phyloP scores from a whole-genome alignment of 2,113 vertebrate species.

The Taurulus bubalis region DNA sequence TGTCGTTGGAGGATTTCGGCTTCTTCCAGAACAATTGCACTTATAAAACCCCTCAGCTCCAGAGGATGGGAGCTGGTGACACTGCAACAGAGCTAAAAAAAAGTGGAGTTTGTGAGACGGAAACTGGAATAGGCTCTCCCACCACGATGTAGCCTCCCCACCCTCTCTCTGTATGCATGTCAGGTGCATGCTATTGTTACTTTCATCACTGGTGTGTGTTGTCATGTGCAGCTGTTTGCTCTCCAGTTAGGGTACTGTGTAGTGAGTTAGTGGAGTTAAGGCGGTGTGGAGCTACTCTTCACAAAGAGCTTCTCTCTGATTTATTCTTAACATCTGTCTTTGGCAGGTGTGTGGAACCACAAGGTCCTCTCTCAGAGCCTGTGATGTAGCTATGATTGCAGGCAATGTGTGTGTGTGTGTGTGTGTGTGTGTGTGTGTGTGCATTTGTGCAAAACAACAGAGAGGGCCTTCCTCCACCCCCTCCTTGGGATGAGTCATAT shows the following conservation, averaged over 20 bases:
- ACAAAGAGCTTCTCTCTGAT: constrained; percentile 74
- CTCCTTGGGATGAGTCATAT: constrained; percentile 75
- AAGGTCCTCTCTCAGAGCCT: constrained; percentile 73
- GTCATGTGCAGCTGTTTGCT: constrained; percentile 84
- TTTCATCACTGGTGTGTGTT: constrained; percentile 76
- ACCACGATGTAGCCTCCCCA: constrained; percentile 9
- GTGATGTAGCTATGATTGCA: constrained; percentile 75
- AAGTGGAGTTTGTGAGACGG: constrained; percentile 54
- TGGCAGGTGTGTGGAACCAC: constrained; percentile 83
- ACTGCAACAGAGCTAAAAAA: constrained; percentile 35
- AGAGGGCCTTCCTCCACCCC: constrained; percentile 57
- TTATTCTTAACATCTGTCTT: constrained; percentile 85
- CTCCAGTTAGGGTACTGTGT: constrained; percentile 67
- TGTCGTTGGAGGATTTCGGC: constrained; percentile 71
- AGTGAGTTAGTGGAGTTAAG: constrained; percentile 69
- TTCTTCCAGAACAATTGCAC: constrained; percentile 73
- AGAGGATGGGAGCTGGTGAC: constrained; percentile 64
- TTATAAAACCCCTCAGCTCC: constrained; percentile 60
- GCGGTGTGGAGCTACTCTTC: constrained; percentile 65
- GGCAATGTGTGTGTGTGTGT: constrained; percentile 51
- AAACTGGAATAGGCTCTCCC: constrained; percentile 45
- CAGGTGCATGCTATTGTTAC: constrained; percentile 73
- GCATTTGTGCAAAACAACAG: constrained; percentile 64
- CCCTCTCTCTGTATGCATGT: constrained; percentile 60
- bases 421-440: constrained; percentile 27